Conservation (phyloP, 2,888 invertebrate genomes). For the Lacanobia oleracea region DNA sequence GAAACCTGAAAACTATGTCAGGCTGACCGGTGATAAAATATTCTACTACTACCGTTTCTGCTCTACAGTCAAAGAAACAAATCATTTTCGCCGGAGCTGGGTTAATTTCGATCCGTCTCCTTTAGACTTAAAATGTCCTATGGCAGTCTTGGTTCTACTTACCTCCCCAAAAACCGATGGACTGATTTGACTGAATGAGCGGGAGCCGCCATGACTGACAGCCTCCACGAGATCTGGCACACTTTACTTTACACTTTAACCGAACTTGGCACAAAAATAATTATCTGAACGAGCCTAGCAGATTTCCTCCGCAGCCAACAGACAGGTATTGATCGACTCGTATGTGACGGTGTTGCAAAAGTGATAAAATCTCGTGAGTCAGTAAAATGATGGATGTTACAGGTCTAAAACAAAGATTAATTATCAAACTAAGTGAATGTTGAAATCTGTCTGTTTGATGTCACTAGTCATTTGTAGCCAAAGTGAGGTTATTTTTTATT, state of each 20-base stretch:
- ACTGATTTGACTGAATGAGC: not conserved
- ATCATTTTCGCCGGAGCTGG: too few relatives aligned
- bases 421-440: not conserved
- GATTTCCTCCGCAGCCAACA: not conserved
- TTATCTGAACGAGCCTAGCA: not conserved
- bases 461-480: too few relatives aligned
- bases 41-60: too few relatives aligned
- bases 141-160: not conserved
- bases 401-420: not conserved
- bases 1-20: too few relatives aligned
- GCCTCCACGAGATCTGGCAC: not conserved
- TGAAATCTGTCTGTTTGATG: not conserved
- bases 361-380: not conserved
- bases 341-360: not conserved
- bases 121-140: not conserved
- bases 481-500: too few relatives aligned
- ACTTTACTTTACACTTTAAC: too few relatives aligned
- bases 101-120: too few relatives aligned
- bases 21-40: too few relatives aligned
- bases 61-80: too few relatives aligned
- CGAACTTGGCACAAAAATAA: not conserved
- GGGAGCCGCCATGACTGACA: not conserved
- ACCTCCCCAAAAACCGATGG: not conserved
- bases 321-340: not conserved
- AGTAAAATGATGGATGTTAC: not conserved